Evolutionary conservation across 2,797 vertebrate genomes (phyloP), one percentile per base, ranked within the genome.

Genomic region (Arrhamphus sclerolepis): DNA sequence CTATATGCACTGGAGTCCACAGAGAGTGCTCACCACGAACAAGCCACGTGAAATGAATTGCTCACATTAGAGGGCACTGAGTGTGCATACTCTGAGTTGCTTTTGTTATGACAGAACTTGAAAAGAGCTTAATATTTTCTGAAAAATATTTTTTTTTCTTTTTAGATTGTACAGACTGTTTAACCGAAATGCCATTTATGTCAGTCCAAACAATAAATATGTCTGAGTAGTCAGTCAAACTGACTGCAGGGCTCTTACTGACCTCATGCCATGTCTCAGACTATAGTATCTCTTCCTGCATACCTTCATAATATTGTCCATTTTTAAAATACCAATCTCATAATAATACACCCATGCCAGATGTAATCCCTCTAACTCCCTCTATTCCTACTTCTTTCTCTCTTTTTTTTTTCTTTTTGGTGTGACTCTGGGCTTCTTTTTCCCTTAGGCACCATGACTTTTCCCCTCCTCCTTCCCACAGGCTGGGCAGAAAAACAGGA

Each of bases 241-340:
- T 84, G 84, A 86, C 89, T 92, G 68, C 72, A 72, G 44, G 63
- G 51, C 43, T 78, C 54, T 48, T 83, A 91, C 91, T 94, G 87
- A 81, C 71, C 48, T 91, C 89, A 90, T 84, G 74, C 82, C 79
- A 9, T 14, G 26, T 67, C 59, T 61, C 80, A 87, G 87, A 88
- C 86, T 80, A 90, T 84, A 87, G 77, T 64, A 72, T 14, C 7
- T 40, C 31, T 5, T 34, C 31, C 31, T 34, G 9, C 1, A 9
- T 38, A 38, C 34, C 13, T 14, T 14, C 13, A 1, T 13, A 38
- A 14, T 13, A 38, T 38, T 38, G 34, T 38, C 13, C 13, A 16
- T 11, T 38, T 13, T 9, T 34, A 34, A 34, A 34, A 34, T 34
- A 9, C 31, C 31, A 1, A 34, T 11, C 31, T 34, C 31, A 10